Conservation (phyloP, 1,140 invertebrate genomes). For the Drosophila auraria region DNA sequence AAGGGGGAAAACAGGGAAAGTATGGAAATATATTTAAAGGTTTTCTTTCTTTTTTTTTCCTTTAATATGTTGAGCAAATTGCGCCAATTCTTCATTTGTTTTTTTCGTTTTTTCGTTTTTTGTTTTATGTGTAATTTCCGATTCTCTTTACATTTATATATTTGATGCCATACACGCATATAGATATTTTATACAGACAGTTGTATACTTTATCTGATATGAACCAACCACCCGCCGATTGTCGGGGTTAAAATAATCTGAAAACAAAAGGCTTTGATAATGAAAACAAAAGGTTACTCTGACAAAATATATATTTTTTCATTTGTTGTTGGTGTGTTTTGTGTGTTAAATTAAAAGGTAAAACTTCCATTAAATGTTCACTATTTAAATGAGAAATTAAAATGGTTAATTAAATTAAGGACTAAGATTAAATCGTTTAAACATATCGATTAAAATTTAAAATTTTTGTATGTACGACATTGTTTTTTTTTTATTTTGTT, state of each 20-base stretch:
- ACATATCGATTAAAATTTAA: conserved; percentile 28
- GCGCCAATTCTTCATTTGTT: conserved; percentile 52
- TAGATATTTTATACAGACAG: conserved; percentile 54
- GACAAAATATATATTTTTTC: conserved; percentile 50
- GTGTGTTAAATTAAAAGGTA: conserved; percentile 38
- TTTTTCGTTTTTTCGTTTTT: conserved; percentile 4
- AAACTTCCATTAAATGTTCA: conserved; percentile 45
- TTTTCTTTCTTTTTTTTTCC: not conserved
- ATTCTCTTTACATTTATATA: conserved; percentile 50
- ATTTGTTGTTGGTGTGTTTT: conserved; percentile 10
- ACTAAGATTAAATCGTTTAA: conserved; percentile 45
- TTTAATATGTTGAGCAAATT: conserved; percentile 73
- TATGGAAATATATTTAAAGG: too few relatives aligned
- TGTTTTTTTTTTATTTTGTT: conserved; percentile 8
- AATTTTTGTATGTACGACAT: conserved; percentile 13
- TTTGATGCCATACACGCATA: conserved; percentile 27
- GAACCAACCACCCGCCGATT: conserved; percentile 26
- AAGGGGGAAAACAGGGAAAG: conserved; percentile 18
- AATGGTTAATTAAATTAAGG: conserved; percentile 37
- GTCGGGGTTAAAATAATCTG: conserved; percentile 3
- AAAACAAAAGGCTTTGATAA: conserved; percentile 3
- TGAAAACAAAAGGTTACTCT: conserved; percentile 44
- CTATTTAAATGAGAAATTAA: conserved; percentile 40
- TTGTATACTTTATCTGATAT: conserved; percentile 48
- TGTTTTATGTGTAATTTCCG: conserved; percentile 10